These are phyloP conservation scores for Pycnonotus jocosus DNA, from an alignment of 2,113 vertebrate species.

Conservation along the genomic window DNA sequence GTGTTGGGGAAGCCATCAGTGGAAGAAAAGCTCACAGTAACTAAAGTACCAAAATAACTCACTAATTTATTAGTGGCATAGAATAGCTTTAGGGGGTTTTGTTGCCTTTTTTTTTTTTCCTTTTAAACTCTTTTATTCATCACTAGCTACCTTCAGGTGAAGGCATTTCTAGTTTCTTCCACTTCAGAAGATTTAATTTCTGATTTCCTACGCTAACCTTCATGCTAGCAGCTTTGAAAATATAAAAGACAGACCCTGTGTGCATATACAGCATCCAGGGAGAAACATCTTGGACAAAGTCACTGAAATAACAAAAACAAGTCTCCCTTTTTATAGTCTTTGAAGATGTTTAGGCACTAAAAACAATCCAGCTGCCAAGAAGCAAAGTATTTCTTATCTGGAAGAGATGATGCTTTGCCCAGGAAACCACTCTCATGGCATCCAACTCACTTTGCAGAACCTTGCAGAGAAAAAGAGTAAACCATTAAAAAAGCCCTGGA, in stretches of 20 bases:
- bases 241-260: neutral
- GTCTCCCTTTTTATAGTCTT: neutral
- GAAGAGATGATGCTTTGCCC: neutral
- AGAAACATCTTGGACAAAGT: neutral
- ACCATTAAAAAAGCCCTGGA: neutral
- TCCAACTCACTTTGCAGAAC: neutral
- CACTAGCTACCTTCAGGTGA: neutral
- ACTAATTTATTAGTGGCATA: neutral
- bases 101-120: too few species aligned
- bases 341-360: conserved; percentile 12
- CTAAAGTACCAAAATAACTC: neutral
- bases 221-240: neutral
- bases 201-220: neutral
- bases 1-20: neutral
- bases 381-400: neutral
- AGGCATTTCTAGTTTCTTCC: neutral
- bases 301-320: neutral
- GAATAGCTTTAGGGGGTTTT: neutral
- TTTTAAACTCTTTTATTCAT: neutral
- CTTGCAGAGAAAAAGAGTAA: neutral
- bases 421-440: neutral
- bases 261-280: neutral
- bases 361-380: neutral
- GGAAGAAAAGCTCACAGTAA: neutral
- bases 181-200: neutral